Percentiles rank a stretch among this genome's conserved stretches.
These are phyloP conservation scores for Crematogaster levior DNA, from an alignment of 2,888 invertebrate species.

Conservation along the genomic window DNA sequence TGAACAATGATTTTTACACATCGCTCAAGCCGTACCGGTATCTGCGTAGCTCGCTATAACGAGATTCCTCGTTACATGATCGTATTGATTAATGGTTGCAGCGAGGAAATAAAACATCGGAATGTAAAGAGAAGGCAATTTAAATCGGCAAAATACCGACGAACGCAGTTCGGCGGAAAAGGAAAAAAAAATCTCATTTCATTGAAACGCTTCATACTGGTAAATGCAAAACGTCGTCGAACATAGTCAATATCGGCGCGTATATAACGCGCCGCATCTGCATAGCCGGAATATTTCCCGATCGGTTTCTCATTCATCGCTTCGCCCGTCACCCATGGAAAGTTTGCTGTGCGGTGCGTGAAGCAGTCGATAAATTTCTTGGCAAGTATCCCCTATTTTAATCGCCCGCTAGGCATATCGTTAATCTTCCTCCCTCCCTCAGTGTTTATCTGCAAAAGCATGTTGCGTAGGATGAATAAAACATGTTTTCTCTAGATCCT, in stretches of 20 bases:
- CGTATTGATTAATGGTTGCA: constrained; percentile 2
- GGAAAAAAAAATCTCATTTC: constrained; percentile 48
- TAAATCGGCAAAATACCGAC: constrained; percentile 19
- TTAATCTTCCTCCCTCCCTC: not conserved
- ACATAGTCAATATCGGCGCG: constrained; percentile 50
- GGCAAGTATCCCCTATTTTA: constrained; percentile 55
- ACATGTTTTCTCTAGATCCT: not conserved
- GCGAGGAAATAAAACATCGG: constrained; percentile 7
- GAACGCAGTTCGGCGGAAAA: not conserved
- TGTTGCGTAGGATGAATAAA: not conserved
- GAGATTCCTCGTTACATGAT: constrained; percentile 18
- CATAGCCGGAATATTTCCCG: constrained; percentile 59
- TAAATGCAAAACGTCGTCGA: constrained; percentile 54
- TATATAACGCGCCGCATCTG: constrained; percentile 40
- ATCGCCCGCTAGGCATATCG: constrained; percentile 29
- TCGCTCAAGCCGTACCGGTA: not conserved
- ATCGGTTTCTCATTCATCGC: constrained; percentile 57
- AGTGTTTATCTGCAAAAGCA: not conserved
- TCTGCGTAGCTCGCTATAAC: not conserved
- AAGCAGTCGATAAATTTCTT: constrained; percentile 57
- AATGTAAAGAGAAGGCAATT: constrained; percentile 32
- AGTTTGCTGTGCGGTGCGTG: constrained; percentile 41
- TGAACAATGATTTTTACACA: not conserved
- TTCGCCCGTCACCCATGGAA: constrained; percentile 41
- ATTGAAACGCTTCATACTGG: constrained; percentile 31